Percentiles rank a stretch among this genome's conserved stretches.
These are phyloP conservation scores for Chelmon rostratus DNA, from an alignment of 2,797 vertebrate species.

Conservation along the genomic window DNA sequence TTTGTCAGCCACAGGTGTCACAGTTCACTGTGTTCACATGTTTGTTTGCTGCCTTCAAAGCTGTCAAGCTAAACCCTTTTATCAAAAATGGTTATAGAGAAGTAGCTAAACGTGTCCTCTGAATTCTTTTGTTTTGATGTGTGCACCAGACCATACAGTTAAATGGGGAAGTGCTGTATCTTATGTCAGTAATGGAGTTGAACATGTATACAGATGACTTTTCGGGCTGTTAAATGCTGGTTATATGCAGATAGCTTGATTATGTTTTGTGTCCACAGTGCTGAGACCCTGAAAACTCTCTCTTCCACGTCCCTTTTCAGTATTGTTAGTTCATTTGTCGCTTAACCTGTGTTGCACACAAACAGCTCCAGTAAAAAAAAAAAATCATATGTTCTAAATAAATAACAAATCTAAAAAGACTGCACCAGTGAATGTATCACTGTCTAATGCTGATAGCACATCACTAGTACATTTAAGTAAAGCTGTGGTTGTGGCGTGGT, in stretches of 20 bases:
- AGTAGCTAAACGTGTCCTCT: background rate
- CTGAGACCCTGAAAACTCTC: background rate
- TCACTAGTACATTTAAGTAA: too few species aligned
- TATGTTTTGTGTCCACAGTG: background rate
- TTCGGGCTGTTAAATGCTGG: background rate
- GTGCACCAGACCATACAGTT: background rate
- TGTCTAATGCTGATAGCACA: too few species aligned
- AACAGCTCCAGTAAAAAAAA: background rate
- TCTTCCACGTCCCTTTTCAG: too few species aligned
- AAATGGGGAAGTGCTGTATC: constrained; percentile 11
- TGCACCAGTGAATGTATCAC: too few species aligned
- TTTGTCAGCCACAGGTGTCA: background rate
- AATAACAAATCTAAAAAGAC: too few species aligned
- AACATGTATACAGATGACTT: too few species aligned
- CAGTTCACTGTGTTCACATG: background rate
- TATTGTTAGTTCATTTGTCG: background rate
- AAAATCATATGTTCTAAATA: background rate
- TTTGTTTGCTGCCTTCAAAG: background rate
- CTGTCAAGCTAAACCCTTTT: background rate
- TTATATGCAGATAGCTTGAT: background rate
- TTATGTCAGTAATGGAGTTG: background rate
- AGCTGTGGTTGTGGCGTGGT: too few species aligned
- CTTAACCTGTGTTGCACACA: background rate
- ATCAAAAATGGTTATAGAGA: background rate
- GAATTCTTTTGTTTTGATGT: too few species aligned